phyloP scores from a whole-genome alignment of 2,888 invertebrate genomes.

The Yponomeuta cagnagella region DNA sequence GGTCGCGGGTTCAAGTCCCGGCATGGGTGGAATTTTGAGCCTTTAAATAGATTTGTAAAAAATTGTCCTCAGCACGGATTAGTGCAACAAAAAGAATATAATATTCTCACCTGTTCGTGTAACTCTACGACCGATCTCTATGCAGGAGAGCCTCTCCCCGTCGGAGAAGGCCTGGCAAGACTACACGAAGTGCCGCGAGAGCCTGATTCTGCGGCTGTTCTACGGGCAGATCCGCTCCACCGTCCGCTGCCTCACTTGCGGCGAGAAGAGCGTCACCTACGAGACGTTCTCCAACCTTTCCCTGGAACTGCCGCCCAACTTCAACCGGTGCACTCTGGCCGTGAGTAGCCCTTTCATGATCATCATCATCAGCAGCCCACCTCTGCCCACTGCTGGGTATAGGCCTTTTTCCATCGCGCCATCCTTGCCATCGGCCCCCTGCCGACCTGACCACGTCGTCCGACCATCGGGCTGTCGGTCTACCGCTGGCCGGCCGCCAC shows the following conservation, averaged over 20 bases:
- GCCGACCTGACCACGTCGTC: too few relatives aligned
- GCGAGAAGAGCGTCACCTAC: slow-evolving; percentile 86
- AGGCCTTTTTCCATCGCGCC: too few relatives aligned
- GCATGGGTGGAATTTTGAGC: too few relatives aligned
- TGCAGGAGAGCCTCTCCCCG: slow-evolving; percentile 54
- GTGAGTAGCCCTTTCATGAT: slow-evolving; percentile 26
- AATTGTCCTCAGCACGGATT: too few relatives aligned
- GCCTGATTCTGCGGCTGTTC: slow-evolving; percentile 85
- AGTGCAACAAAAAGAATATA: not conserved
- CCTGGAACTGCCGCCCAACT: slow-evolving; percentile 81
- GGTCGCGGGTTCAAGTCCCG: too few relatives aligned
- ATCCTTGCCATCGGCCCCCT: too few relatives aligned
- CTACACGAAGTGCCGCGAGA: slow-evolving; percentile 81
- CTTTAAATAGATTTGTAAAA: too few relatives aligned
- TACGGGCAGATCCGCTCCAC: slow-evolving; percentile 91
- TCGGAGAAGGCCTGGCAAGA: slow-evolving; percentile 81
- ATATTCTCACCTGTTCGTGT: not conserved
- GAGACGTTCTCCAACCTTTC: slow-evolving; percentile 92
- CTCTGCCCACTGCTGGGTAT: too few relatives aligned
- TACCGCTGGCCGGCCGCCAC: too few relatives aligned
- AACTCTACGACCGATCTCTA: too few relatives aligned
- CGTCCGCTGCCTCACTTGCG: slow-evolving; percentile 84
- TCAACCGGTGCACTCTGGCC: slow-evolving; percentile 77
- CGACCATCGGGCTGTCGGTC: too few relatives aligned
- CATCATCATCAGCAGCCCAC: too few relatives aligned